Base-by-base conservation (phyloP, 2,888 invertebrate species). In the Hipparchia sbordonii region DNA sequence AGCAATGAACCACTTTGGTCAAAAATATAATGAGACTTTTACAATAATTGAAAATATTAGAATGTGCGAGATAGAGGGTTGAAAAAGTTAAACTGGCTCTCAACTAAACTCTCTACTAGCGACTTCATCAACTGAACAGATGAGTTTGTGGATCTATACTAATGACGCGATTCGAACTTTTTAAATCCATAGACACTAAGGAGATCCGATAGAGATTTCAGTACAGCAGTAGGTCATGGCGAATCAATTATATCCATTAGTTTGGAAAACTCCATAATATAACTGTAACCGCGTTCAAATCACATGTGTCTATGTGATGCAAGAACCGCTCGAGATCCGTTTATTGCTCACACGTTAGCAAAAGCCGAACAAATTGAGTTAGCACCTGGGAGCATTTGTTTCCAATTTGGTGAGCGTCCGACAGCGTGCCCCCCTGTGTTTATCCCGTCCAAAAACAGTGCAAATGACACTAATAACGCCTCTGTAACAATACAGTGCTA, bases 311-410 rank as follows among this genome's bases (percentile, higher is more conserved):
- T 73, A 77, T 81, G 82, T 85, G 86, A 80, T 82, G 84, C 83
- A 86, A 87, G 84, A 84, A 81, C 78, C 82, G 82, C 81, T 81
- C 70, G 71, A 85, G 72, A 77, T 79, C 77, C 76, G 78, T 82
- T 86, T 85, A 89, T 89, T 89, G 87, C 90, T 91, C 90, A 89
- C 90, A 90, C 87, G 90, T 91, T 92, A 93, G 92, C 93, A 87
- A 93, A 92, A 92, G 91, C 89, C 87, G 86, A 86, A 86, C 89
- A 92, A 93, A 93, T 93, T 91, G 89, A 92, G 87, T 93, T 93
- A 93, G 88, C 93, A 93, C 91, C 79, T 85, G 80, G 79, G 82
- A 85, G 82, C 85, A 91, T 91, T 92, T 90, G 89, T 85, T 88
- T 86, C 91, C 90, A 92, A 93, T 91, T 92, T 91, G 89, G 89